Evolutionary conservation across 92 coral and sea anemone genomes (phyloP).

Genomic region (Nematostella vectensis): DNA sequence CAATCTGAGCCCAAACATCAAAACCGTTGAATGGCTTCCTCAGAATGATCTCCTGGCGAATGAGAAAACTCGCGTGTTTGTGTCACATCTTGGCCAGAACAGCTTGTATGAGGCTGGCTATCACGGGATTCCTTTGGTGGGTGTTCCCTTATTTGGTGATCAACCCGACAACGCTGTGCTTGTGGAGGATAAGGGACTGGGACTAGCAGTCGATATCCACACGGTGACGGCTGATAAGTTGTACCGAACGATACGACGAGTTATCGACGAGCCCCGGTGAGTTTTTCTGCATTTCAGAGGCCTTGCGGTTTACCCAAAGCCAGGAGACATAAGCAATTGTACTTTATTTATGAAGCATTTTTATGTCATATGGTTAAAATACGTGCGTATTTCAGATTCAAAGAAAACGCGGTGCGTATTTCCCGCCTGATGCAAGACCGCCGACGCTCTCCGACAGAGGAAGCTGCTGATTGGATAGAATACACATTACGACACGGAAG

Average conservation of each 20-base stretch:
- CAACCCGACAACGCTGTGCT: conserved; percentile 32
- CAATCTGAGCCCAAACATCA: conserved; percentile 38
- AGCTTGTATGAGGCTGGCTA: conserved; percentile 45
- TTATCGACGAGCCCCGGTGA: conserved; percentile 39
- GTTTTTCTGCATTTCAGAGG: not conserved
- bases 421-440: conserved; percentile 23
- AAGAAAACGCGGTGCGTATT: conserved; percentile 18
- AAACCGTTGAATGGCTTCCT: conserved; percentile 35
- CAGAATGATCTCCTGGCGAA: conserved; percentile 47
- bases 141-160: conserved; percentile 35
- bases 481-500: conserved; percentile 19
- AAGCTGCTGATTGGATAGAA: conserved; percentile 30
- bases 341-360: too few relatives aligned
- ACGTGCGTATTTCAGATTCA: conserved; percentile 2
- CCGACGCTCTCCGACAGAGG: conserved; percentile 23
- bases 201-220: conserved; percentile 17
- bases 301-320: too few relatives aligned
- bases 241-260: conserved; percentile 18
- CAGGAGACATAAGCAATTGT: too few relatives aligned
- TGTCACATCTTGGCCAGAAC: conserved; percentile 43
- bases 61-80: conserved; percentile 19
- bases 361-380: not conserved
- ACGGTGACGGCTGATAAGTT: conserved; percentile 26
- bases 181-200: conserved; percentile 23
- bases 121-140: conserved; percentile 41